phyloP scores from a whole-genome alignment of 1,140 invertebrate genomes.

The Hypsibius dujardini region DNA sequence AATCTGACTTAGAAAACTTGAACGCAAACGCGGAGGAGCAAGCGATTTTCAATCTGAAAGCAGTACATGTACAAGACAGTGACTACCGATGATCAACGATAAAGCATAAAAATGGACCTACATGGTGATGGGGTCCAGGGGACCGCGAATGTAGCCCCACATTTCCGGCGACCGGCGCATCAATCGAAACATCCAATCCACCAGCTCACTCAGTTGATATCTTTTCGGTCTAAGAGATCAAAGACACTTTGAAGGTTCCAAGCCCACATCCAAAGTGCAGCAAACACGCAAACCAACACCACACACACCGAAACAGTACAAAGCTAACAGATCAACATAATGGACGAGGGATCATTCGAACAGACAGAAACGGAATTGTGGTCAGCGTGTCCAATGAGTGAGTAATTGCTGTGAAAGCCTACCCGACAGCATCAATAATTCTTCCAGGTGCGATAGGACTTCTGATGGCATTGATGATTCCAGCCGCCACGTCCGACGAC shows the following conservation, averaged over 20 bases:
- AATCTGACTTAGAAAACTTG: neutral
- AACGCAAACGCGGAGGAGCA: neutral
- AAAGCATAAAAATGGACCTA: neutral
- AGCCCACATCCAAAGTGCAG: too few species aligned
- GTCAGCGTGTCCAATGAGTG: constrained; percentile 6
- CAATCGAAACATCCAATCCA: constrained; percentile 53
- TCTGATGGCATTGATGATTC: constrained; percentile 55
- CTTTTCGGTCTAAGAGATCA: constrained; percentile 48
- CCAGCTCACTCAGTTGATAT: constrained; percentile 56
- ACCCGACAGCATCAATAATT: constrained; percentile 79
- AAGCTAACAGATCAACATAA: too few species aligned
- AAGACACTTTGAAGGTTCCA: constrained; percentile 20
- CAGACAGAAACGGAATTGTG: too few species aligned
- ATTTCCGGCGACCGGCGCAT: constrained; percentile 45
- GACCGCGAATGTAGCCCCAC: constrained; percentile 43
- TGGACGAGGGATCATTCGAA: too few species aligned
- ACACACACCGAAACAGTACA: constrained; percentile 17
- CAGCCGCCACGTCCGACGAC: constrained; percentile 76
- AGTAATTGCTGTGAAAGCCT: too few species aligned
- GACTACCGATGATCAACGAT: too few species aligned
- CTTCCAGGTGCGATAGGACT: constrained; percentile 60
- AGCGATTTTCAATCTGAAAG: neutral
- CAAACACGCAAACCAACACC: constrained; percentile 20
- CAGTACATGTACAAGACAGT: too few species aligned
- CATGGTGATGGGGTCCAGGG: constrained; percentile 19